Evolutionary conservation across 2,888 invertebrate genomes (phyloP).

Genomic region (Drosophila fulvimacula): DNA sequence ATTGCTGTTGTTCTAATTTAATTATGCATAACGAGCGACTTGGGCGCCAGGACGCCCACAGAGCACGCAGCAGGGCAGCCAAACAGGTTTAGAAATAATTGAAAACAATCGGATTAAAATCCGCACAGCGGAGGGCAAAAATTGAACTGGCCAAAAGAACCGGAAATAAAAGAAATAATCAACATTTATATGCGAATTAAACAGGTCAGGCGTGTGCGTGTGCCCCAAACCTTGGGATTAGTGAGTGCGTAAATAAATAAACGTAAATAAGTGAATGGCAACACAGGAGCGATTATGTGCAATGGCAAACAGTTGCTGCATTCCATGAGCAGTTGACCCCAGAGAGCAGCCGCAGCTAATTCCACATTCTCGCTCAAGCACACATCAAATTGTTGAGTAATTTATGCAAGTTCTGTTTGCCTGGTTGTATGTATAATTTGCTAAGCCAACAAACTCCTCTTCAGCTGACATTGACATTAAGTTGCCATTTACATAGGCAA

Average conservation of each 20-base stretch:
- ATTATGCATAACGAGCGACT: constrained; percentile 69
- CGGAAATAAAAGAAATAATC: constrained; percentile 48
- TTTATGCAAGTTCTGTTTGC: constrained; percentile 30
- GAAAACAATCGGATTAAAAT: constrained; percentile 73
- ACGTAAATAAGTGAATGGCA: constrained; percentile 12
- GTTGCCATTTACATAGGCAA: constrained; percentile 62
- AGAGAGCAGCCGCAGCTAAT: constrained; percentile 17
- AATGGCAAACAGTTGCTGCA: constrained; percentile 15
- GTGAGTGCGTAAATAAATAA: constrained; percentile 7
- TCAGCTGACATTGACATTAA: not conserved
- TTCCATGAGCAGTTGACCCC: constrained; percentile 14
- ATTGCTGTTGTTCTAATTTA: constrained; percentile 50
- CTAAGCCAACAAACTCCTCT: constrained; percentile 7
- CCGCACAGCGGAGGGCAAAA: constrained; percentile 51
- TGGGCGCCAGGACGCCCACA: constrained; percentile 39
- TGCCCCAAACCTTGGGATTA: constrained; percentile 26
- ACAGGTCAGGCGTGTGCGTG: constrained; percentile 12
- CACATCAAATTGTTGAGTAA: constrained; percentile 29
- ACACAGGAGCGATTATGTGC: constrained; percentile 25
- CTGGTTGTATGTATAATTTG: constrained; percentile 29
- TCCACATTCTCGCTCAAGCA: constrained; percentile 14
- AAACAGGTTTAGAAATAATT: constrained; percentile 65
- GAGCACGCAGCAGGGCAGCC: constrained; percentile 34
- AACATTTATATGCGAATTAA: constrained; percentile 40
- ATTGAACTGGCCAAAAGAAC: constrained; percentile 33